These are phyloP conservation scores for Halictus quadricinctus DNA, from an alignment of 2,888 invertebrate species.

Conservation along the genomic window DNA sequence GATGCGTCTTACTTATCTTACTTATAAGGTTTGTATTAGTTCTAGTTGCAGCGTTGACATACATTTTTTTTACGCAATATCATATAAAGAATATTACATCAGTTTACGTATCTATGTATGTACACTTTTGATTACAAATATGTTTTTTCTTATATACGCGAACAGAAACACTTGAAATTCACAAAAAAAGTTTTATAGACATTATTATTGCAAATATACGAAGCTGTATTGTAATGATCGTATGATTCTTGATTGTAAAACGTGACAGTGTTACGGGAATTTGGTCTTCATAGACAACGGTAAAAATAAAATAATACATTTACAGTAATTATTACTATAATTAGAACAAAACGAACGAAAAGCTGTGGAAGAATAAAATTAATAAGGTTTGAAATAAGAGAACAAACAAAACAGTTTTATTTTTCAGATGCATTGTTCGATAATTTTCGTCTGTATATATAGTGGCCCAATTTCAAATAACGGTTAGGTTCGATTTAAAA, in stretches of 20 bases:
- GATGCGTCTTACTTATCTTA: not conserved
- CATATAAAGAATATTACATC: constrained; percentile 28
- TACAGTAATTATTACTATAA: constrained; percentile 3
- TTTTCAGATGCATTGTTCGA: constrained; percentile 32
- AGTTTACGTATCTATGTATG: constrained; percentile 11
- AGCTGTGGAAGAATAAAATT: not conserved
- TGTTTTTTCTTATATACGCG: not conserved
- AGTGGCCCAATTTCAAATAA: constrained; percentile 48
- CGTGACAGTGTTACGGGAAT: not conserved
- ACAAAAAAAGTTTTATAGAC: not conserved
- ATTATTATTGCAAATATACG: not conserved
- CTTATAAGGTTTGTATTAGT: constrained; percentile 42
- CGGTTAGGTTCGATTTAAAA: constrained; percentile 38
- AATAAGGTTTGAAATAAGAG: not conserved
- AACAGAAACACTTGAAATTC: constrained; percentile 8
- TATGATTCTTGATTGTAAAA: constrained; percentile 2
- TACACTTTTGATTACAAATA: not conserved
- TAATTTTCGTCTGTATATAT: constrained; percentile 6
- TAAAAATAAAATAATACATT: constrained; percentile 31
- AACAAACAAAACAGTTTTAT: constrained; percentile 1
- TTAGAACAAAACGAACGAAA: not conserved
- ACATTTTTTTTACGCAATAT: constrained; percentile 51
- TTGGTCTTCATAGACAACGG: constrained; percentile 15
- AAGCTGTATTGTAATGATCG: not conserved
- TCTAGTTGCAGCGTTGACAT: constrained; percentile 40